Conservation (phyloP, 2,888 invertebrate genomes). For the Margaritifera margaritifera region DNA sequence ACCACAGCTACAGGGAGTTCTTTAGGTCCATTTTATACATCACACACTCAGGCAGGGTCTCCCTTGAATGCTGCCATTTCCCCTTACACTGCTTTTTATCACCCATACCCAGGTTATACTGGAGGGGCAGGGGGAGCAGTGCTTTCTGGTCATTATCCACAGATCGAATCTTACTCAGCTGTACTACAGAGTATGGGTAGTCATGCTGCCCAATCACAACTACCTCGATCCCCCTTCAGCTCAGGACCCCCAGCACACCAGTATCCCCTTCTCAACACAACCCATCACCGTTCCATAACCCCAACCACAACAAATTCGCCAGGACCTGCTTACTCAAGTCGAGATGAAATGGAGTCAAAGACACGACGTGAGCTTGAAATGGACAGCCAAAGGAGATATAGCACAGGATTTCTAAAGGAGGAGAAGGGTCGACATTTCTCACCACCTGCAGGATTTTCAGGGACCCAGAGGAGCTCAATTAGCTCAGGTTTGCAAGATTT, state of each 20-base stretch:
- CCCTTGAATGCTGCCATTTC: conserved; percentile 21
- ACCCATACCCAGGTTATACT: conserved; percentile 42
- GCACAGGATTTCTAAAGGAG: conserved; percentile 44
- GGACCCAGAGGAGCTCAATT: conserved; percentile 39
- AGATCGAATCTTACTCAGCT: conserved; percentile 60
- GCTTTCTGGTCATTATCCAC: conserved; percentile 31
- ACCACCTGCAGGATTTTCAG: conserved; percentile 39
- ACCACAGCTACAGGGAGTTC: conserved; percentile 33
- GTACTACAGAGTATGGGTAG: conserved; percentile 68
- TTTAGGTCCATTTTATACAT: conserved; percentile 36
- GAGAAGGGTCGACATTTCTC: conserved; percentile 46
- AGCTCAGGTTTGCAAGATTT: conserved; percentile 46
- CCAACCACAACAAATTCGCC: conserved; percentile 42
- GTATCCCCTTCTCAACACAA: conserved; percentile 36
- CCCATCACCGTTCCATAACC: conserved; percentile 30
- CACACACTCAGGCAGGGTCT: conserved; percentile 16
- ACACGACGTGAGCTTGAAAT: conserved; percentile 30
- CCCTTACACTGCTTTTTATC: conserved; percentile 60
- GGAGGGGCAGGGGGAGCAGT: conserved; percentile 15
- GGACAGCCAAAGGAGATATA: conserved; percentile 36
- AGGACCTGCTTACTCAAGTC: conserved; percentile 39
- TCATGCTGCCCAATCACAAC: conserved; percentile 57
- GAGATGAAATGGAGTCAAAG: conserved; percentile 27
- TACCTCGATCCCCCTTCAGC: conserved; percentile 48
- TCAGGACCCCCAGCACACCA: conserved; percentile 30